Evolutionary conservation across 2,888 invertebrate genomes (phyloP), one percentile per base, ranked within the genome.

Genomic region (Cryptophagus acutangulus): DNA sequence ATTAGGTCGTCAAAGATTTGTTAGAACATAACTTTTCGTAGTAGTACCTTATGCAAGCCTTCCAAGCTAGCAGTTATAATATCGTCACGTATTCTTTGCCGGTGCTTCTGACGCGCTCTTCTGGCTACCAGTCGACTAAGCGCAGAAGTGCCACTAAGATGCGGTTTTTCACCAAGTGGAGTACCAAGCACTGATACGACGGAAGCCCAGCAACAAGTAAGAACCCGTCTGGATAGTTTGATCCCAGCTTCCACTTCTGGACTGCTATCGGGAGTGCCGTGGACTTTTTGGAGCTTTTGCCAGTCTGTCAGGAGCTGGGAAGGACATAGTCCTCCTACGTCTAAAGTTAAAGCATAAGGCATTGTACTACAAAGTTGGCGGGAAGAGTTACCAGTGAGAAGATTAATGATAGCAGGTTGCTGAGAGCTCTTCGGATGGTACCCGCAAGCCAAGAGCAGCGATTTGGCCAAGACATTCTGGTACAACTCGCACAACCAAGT

Each of bases 401-500:
- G 73, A 66, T 84, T 84, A 20, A 86, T 75, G 2, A 89, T 71
- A 0, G 87, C 83, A 45, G 74, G 74, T 59, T 79, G 78, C 43
- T 75, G 75, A 16, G 65, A 58, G 8, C 63, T 62, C 46, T 69
- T 69, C 42, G 78, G 79, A 56, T 79, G 77, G 52, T 77, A 78
- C 1, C 84, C 84, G 33, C 83, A 79, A 36, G 76, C 73, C 51
- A 79, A 77, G n/a, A 90, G 70, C 6, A 89, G 66, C 56, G 86
- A 84, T 40, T 77, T 77, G 0, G 84, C 78, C 2, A 92, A 72
- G 1, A 93, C 82, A 61, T 86, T 87, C 57, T 90, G 90, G 63
- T 94, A 96, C 4, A 96, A 73, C 61, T 95, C 93, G 20, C 89
- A 81, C 2, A 96, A 76, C 95, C 95, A 96, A 0, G 89, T 86